Conservation (phyloP, 2,113 vertebrate genomes). For the human region DNA sequence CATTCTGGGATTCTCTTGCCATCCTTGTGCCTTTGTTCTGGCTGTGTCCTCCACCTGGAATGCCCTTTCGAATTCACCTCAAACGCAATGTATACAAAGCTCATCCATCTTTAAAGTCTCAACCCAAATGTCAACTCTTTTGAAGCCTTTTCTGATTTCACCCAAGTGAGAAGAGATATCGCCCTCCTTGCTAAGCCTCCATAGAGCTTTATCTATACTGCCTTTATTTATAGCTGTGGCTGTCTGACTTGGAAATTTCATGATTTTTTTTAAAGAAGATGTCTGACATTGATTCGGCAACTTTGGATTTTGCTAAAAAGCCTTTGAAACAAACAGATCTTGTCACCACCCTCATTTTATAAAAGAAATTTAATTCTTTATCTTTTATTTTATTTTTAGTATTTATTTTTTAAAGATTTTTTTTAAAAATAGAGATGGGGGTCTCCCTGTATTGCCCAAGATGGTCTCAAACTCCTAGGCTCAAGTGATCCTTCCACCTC, state of each 20-base stretch:
- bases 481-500: too few species aligned
- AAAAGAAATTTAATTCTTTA: neutral
- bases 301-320: conserved; percentile 32
- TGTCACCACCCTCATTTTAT: neutral
- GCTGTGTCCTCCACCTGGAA: neutral
- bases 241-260: neutral
- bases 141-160: conserved; percentile 51
- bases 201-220: neutral
- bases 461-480: too few species aligned
- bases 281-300: neutral
- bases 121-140: conserved; percentile 34
- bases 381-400: neutral
- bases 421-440: too few species aligned
- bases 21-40: neutral
- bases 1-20: neutral
- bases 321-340: conserved; percentile 7
- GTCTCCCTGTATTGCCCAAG: too few species aligned
- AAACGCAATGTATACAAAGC: neutral
- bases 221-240: conserved; percentile 3
- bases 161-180: neutral
- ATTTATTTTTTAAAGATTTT: too few species aligned
- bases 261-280: neutral
- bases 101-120: conserved; percentile 37
- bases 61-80: conserved; percentile 26
- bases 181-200: neutral